Percentiles rank a stretch among this genome's conserved stretches.
phyloP scores from a whole-genome alignment of 2,888 invertebrate species.

The Criorhina ranunculi region DNA sequence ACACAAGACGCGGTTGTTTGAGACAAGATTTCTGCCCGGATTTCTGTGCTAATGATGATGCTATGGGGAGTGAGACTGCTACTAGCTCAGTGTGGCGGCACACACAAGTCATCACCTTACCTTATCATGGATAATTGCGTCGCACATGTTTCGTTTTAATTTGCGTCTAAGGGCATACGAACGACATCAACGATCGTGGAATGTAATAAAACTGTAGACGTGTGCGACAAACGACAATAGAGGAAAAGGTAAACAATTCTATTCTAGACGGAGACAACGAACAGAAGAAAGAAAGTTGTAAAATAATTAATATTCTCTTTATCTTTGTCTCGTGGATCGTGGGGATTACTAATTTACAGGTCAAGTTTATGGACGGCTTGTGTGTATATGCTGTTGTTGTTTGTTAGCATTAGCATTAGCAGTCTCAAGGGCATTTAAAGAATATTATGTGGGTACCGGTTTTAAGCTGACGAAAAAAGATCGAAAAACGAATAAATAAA shows the following conservation, averaged over 20 bases:
- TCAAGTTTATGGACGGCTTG: conserved; percentile 46
- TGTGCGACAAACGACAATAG: conserved; percentile 6
- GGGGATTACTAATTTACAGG: conserved; percentile 51
- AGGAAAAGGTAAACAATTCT: conserved; percentile 36
- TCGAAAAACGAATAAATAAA: conserved; percentile 12
- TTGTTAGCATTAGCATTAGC: conserved; percentile 14
- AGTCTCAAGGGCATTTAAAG: conserved; percentile 51
- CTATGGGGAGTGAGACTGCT: neutral
- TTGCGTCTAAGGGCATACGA: conserved; percentile 40
- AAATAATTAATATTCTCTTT: conserved; percentile 24
- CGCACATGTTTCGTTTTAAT: conserved; percentile 53
- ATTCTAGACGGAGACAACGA: conserved; percentile 15
- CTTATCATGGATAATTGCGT: conserved; percentile 62
- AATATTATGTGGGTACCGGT: conserved; percentile 38
- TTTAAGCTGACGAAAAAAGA: conserved; percentile 30
- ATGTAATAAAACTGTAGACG: neutral
- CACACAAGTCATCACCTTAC: conserved; percentile 56
- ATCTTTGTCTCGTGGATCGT: conserved; percentile 20
- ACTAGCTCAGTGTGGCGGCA: conserved; percentile 12
- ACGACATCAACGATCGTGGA: conserved; percentile 23
- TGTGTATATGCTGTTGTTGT: conserved; percentile 17
- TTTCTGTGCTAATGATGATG: neutral
- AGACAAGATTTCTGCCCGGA: neutral
- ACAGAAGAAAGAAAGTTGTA: conserved; percentile 16
- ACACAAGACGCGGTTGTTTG: too few species aligned